phyloP scores from a whole-genome alignment of 2,888 invertebrate genomes.

The Tenthredo scrophulariae region DNA sequence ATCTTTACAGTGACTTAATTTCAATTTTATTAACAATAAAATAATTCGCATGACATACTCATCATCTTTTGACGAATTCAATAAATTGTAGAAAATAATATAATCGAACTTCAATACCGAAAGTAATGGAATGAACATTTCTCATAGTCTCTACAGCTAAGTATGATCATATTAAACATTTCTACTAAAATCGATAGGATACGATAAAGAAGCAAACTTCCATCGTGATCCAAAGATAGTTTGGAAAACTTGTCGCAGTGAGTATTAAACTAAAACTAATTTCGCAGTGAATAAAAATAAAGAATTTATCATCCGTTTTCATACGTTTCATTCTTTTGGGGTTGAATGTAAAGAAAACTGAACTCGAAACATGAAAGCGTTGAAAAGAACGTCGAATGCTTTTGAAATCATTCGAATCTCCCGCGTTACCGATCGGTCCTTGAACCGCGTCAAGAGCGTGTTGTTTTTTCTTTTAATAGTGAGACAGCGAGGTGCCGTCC shows the following conservation, averaged over 20 bases:
- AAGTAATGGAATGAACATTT: background rate
- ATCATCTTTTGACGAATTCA: background rate
- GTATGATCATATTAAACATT: background rate
- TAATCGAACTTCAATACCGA: background rate
- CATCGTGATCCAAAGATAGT: background rate
- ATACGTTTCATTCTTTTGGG: background rate
- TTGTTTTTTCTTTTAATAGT: background rate
- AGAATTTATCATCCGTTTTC: background rate
- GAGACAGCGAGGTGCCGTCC: constrained; percentile 10
- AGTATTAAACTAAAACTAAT: background rate
- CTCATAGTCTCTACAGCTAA: background rate
- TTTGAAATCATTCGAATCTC: background rate
- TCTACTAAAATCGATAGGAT: too few relatives aligned
- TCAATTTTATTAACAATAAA: background rate
- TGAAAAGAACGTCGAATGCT: background rate
- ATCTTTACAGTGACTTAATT: background rate
- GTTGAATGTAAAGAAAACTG: background rate
- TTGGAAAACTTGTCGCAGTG: background rate
- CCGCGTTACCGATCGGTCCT: background rate
- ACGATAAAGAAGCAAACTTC: background rate
- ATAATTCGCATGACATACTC: background rate
- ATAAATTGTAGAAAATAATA: background rate
- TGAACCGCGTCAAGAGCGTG: background rate
- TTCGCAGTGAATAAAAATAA: background rate
- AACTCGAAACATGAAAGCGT: background rate